phyloP scores from a whole-genome alignment of 2,797 vertebrate genomes.

The Merluccius polli region DNA sequence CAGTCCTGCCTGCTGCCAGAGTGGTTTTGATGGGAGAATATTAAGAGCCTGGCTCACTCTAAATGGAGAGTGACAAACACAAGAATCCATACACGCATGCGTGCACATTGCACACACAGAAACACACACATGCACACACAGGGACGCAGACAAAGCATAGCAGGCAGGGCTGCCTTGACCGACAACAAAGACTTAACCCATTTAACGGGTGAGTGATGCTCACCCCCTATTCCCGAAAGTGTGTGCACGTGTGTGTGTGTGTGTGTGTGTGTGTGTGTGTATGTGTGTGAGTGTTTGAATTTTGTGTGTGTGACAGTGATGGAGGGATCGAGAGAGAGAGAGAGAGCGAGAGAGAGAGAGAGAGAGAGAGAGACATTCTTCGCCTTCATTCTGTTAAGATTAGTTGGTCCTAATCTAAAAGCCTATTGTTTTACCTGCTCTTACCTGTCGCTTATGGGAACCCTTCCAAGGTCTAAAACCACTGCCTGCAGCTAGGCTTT shows the following conservation, averaged over 20 bases:
- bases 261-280: slow-evolving; percentile 18
- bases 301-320: slow-evolving; percentile 20
- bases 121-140: slow-evolving; percentile 22
- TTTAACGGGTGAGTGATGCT: slow-evolving; percentile 61
- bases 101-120: slow-evolving; percentile 3
- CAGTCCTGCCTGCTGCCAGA: slow-evolving; percentile 4
- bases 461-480: neutral
- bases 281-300: slow-evolving; percentile 21
- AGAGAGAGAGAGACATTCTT: slow-evolving; percentile 24
- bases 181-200: slow-evolving; percentile 51
- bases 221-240: slow-evolving; percentile 42
- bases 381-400: slow-evolving; percentile 53
- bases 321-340: neutral
- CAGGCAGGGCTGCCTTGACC: slow-evolving; percentile 46
- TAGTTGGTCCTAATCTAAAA: slow-evolving; percentile 33
- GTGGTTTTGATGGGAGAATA: neutral
- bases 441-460: neutral
- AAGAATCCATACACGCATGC: neutral
- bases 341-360: slow-evolving; percentile 13
- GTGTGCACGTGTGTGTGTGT: slow-evolving; percentile 19
- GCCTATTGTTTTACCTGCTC: slow-evolving; percentile 42
- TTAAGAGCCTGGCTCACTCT: neutral
- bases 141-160: slow-evolving; percentile 3
- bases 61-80: neutral
- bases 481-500: neutral